Evolutionary conservation across 2,797 vertebrate genomes (phyloP), one percentile per base, ranked within the genome.

Genomic region (Cyprinodon diabolis): DNA sequence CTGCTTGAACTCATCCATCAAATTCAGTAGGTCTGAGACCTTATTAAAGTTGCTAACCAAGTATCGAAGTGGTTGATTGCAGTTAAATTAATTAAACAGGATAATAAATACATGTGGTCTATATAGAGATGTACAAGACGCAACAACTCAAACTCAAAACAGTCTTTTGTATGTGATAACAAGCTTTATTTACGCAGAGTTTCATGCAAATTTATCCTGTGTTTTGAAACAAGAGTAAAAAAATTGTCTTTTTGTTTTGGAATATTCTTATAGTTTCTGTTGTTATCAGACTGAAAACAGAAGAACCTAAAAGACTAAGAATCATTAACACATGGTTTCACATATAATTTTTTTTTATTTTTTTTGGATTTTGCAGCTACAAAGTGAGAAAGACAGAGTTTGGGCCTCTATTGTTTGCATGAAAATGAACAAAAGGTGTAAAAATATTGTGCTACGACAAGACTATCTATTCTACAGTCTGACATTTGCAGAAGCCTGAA

Each of bases 401-500:
- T 79, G 83, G 69, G 48, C 78, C 77, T 83, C 4, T 52, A 45
- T 17, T 66, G 15, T 66, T 47, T 73, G 54, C 43, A 35, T 69
- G 30, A 30, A 30, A 30, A 81, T 81, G 76, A 84, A 85, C 79
- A 78, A 91, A 92, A 93, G 90, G 95, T 96, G 95, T 95, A 95
- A 96, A 96, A 96, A 96, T 95, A 95, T 87, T 85, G 90, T 45
- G 21, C 76, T 14, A 76, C 85, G 96, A 95, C 96, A 96, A 96
- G 93, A 94, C 95, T 95, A 81, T 86, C 86, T 92, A 83, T 93
- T 93, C 86, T 79, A 85, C 90, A 84, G 87, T 90, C 88, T 95
- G 95, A 95, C 95, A 96, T 96, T 95, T 96, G 94, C 94, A 90
- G 92, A 49, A 80, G 94, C 91, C 90, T 93, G 86, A 93, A 95